Conservation (phyloP, 2,113 vertebrate genomes). For the Ovis canadensis region DNA sequence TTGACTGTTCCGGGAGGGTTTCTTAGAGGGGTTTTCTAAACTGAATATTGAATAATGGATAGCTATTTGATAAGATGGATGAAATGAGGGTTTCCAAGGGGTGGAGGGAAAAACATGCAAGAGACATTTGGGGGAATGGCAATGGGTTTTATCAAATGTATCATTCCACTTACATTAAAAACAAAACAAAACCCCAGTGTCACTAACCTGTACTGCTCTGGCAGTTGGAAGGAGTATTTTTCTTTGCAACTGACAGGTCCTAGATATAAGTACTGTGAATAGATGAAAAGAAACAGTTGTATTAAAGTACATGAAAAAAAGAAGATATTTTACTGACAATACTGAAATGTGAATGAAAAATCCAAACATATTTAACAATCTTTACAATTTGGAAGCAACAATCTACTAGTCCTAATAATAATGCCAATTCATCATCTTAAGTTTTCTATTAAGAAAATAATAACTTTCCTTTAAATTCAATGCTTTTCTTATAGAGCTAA, state of each 20-base stretch:
- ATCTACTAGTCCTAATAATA: not conserved
- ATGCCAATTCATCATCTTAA: not conserved
- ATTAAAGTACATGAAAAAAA: not conserved
- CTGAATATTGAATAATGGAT: not conserved
- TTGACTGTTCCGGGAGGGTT: not conserved
- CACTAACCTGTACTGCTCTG: not conserved
- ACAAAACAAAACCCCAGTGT: not conserved
- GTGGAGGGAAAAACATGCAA: not conserved
- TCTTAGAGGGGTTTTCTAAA: not conserved
- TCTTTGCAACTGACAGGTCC: not conserved
- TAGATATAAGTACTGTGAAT: not conserved
- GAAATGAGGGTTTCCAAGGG: not conserved
- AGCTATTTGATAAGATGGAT: not conserved
- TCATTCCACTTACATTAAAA: not conserved
- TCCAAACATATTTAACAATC: not conserved
- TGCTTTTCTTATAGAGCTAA: not conserved
- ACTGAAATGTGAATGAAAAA: slow-evolving; percentile 15
- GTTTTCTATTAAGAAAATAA: not conserved
- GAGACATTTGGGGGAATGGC: not conserved
- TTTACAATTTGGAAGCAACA: not conserved
- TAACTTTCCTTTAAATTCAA: not conserved
- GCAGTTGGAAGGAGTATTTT: not conserved
- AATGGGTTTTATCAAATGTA: not conserved
- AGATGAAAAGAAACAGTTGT: slow-evolving; percentile 6
- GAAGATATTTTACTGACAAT: not conserved